Evolutionary conservation across 2,888 invertebrate species (phyloP), one percentile per base, ranked within the genome.

Genomic region (Campaea margaritaria): DNA sequence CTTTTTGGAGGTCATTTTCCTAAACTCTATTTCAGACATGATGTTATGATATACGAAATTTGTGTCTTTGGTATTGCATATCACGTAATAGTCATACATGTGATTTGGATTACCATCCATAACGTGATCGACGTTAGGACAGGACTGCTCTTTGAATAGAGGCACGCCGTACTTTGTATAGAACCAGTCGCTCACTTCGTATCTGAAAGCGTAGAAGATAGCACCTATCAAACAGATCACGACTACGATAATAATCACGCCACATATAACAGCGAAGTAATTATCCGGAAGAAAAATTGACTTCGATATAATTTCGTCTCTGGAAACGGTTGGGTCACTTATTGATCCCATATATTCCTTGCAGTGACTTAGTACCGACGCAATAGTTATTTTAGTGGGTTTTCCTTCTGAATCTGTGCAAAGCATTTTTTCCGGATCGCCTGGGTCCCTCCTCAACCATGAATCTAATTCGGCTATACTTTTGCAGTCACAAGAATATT

Each of bases 11-110:
- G 95, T 89, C 72, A 96, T 94, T 83, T 96, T 96, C 69, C 92
- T 83, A 70, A 87, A 91, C 79, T 97, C 97, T 67, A 97, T 87
- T 78, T 96, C 96, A 72, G 84, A 94, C 93, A 91, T 96, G 75
- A 92, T 95, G 89, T 91, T 95, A 93, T 87, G 94, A 86, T 86
- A 95, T 87, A 94, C 93, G 68, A 93, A 95, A 93, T 91, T 95
- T 78, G 91, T 96, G 94, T 97, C 97, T 85, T 96, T 95, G 84
- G 95, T 95, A 87, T 96, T 96, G 89, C 97, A 97, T 75, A 97
- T 95, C 84, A 98, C 94, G 89, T 97, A 98, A 65, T 96, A 97
- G 83, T 98, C 97, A 85, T 96, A 97, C 67, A 96, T 93, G 68
- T 96, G 94, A 79, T 95, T 95, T 34, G 95, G 91, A 65, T 95